Percentiles rank a stretch among this genome's conserved stretches.
These are phyloP conservation scores for Solenodon paradoxus DNA, from an alignment of 2,113 vertebrate species.

Conservation along the genomic window DNA sequence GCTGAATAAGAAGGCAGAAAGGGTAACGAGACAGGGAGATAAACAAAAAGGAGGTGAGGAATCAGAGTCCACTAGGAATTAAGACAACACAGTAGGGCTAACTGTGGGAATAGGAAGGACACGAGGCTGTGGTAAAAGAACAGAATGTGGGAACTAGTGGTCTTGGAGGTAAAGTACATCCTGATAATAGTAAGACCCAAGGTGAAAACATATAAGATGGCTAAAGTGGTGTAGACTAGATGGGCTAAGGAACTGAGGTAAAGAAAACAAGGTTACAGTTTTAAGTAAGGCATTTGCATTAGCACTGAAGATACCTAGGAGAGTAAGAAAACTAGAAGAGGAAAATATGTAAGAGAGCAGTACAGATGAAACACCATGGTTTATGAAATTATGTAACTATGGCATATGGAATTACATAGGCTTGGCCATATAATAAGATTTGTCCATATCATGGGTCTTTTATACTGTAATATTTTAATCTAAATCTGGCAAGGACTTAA, in stretches of 20 bases:
- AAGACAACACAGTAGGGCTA: background rate
- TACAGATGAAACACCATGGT: background rate
- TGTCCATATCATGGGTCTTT: background rate
- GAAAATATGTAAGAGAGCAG: background rate
- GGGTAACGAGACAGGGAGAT: background rate
- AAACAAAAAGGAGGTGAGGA: background rate
- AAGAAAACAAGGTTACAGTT: background rate
- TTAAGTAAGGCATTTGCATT: background rate
- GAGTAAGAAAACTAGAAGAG: background rate
- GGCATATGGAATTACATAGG: background rate
- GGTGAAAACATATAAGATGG: background rate
- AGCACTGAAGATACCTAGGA: background rate
- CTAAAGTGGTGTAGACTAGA: background rate
- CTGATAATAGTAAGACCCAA: background rate
- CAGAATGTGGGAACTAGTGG: background rate
- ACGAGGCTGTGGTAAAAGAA: background rate
- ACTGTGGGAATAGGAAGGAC: background rate
- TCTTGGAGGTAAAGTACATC: slow-evolving; percentile 27
- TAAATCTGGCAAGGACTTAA: slow-evolving; percentile 40
- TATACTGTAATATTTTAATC: background rate
- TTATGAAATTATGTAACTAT: background rate
- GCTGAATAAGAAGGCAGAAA: background rate
- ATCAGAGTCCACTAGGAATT: background rate
- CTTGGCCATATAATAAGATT: background rate
- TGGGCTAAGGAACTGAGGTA: background rate